Percentiles rank a stretch among this genome's conserved stretches.
Evolutionary conservation across 1,140 invertebrate species (phyloP).

Genomic region (Charaxes varanes): DNA sequence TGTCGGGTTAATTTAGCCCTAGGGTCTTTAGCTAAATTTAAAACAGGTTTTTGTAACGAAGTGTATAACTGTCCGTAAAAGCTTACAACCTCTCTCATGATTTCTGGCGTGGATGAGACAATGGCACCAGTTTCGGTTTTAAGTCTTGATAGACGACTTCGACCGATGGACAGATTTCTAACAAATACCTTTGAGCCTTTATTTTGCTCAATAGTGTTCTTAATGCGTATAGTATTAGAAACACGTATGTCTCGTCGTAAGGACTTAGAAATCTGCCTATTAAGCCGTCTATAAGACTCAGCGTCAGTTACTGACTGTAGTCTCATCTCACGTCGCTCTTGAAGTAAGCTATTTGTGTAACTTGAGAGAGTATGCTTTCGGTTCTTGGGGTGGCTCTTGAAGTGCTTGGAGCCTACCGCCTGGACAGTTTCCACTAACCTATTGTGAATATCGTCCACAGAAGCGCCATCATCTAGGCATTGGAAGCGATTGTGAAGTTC

Average conservation of each 20-base stretch:
- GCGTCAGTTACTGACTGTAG: conserved; percentile 4
- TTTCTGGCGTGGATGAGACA: not conserved
- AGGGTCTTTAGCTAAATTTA: no score
- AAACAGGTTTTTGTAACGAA: not conserved
- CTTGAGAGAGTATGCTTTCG: conserved; percentile 6
- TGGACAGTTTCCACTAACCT: conserved; percentile 9
- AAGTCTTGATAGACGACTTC: not conserved
- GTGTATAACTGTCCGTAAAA: conserved; percentile 4
- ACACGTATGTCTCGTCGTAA: not conserved
- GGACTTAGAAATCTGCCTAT: conserved; percentile 10
- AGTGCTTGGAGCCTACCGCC: conserved; percentile 5
- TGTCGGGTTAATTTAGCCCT: conserved; percentile 10
- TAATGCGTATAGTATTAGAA: not conserved
- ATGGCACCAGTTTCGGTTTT: not conserved
- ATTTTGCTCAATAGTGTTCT: conserved; percentile 12
- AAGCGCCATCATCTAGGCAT: not conserved
- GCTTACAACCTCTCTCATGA: not conserved
- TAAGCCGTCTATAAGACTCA: conserved; percentile 6
- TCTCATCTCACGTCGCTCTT: conserved; percentile 1
- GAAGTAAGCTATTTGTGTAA: conserved; percentile 3
- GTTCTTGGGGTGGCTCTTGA: not conserved
- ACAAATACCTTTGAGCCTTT: conserved; percentile 4
- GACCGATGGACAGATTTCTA: conserved; percentile 1
- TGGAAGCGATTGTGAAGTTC: not conserved
- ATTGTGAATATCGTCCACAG: conserved; percentile 8